These are phyloP conservation scores for Callorhinus ursinus DNA, from an alignment of 2,113 vertebrate species.

Conservation along the genomic window DNA sequence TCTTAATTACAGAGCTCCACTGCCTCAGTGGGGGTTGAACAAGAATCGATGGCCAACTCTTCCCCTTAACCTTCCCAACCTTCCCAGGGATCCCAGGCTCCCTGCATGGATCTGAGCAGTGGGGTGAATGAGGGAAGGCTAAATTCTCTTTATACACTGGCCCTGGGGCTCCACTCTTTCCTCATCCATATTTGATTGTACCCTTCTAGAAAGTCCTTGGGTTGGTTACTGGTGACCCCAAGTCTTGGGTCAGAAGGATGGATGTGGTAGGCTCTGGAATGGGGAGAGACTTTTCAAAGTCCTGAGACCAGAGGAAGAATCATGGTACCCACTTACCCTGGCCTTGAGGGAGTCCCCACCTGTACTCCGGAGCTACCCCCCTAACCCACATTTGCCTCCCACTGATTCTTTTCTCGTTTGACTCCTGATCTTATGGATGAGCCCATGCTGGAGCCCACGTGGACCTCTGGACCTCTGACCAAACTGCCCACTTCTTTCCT, in stretches of 20 bases:
- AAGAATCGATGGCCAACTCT: rapidly evolving
- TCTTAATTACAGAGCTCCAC: background rate
- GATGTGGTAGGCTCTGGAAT: background rate
- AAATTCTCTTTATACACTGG: background rate
- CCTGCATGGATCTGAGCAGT: background rate
- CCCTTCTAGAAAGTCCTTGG: background rate
- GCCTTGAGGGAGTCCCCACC: background rate
- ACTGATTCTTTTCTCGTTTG: background rate
- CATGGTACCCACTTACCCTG: background rate
- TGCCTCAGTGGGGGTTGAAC: background rate
- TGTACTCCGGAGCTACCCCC: too few species aligned
- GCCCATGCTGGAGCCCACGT: rapidly evolving
- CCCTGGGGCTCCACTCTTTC: background rate
- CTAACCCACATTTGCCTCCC: background rate
- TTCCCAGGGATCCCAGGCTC: background rate
- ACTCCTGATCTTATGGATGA: background rate
- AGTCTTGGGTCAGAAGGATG: background rate
- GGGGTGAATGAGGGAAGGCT: background rate
- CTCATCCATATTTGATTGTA: too few species aligned
- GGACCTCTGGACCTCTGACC: background rate
- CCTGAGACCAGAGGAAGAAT: background rate
- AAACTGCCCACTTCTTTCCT: background rate
- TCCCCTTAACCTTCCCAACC: background rate
- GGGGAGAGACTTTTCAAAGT: too few species aligned
- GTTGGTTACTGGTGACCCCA: background rate